Evolutionary conservation across 2,113 vertebrate genomes (phyloP), one percentile per base, ranked within the genome.

Genomic region (Oceanites oceanicus): DNA sequence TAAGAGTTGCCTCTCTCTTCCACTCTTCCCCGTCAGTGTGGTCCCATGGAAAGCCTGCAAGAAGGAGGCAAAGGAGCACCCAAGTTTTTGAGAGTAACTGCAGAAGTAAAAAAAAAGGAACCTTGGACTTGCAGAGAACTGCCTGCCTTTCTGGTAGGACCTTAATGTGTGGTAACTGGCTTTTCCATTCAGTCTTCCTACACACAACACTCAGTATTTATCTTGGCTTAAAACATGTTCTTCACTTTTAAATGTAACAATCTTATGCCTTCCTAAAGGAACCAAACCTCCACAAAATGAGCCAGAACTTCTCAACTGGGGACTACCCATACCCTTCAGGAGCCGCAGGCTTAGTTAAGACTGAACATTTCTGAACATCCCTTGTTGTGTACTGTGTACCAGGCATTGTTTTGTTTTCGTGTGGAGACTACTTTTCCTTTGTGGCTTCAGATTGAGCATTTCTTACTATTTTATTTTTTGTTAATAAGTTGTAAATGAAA

Each of bases 401-500:
- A 65, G 8, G 15, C 15, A 16, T 44, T 66, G 17, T 8, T 85
- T 50, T 78, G 38, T 82, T 82, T 90, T 94, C 45, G 26, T 44
- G 61, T 82, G 75, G 15, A 92, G 15, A 92, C 10, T 49, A 34
- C 7, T 71, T 92, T 96, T 96, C 42, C 84, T 92, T 96, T 20
- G 18, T 67, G 36, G 13, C 40, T 91, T 72, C 32, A 78, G 8
- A 67, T 4, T 88, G n/a, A 95, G 78, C 22, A 44, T 34, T 56
- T 87, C 20, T 91, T 82, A 55, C 13, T 38, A 7, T 34, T 94
- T 86, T 63, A 19, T 38, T 47, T 96, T 86, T 90, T 83, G 44
- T 92, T 95, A 86, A 86, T 90, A 66, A 17, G 4, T 27, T 95
- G 74, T 66, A 94, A 92, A 95, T 93, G 53, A 92, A 95, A 96